Percentiles rank a stretch among this genome's conserved stretches.
phyloP scores from a whole-genome alignment of 2,888 invertebrate genomes.

The Apamea monoglypha region DNA sequence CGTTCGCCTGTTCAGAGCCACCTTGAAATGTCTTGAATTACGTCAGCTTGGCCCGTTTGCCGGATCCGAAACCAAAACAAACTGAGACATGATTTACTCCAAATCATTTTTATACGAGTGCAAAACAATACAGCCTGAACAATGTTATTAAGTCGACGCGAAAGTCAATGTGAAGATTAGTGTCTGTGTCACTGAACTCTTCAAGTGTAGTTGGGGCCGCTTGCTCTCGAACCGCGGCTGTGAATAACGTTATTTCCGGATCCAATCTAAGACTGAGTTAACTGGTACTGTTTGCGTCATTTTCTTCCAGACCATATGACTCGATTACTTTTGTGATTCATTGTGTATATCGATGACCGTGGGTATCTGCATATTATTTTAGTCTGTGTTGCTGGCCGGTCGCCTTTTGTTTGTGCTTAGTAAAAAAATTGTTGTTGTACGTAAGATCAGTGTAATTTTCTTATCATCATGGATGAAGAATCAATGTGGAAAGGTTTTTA shows the following conservation, averaged over 20 bases:
- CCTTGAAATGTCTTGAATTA: constrained; percentile 78
- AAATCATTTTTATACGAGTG: constrained; percentile 50
- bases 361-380: constrained; percentile 76
- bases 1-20: constrained; percentile 63
- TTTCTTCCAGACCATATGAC: constrained; percentile 80
- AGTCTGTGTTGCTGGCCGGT: constrained; percentile 51
- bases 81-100: constrained; percentile 66
- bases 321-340: constrained; percentile 82
- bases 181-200: constrained; percentile 77
- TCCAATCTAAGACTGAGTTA: constrained; percentile 72
- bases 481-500: constrained; percentile 95
- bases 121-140: constrained; percentile 41
- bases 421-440: not conserved
- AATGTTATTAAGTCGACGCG: constrained; percentile 23
- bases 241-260: constrained; percentile 74
- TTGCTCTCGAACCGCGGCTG: constrained; percentile 60
- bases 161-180: constrained; percentile 49
- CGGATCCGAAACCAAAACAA: constrained; percentile 77
- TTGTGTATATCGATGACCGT: constrained; percentile 69
- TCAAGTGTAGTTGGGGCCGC: constrained; percentile 61
- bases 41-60: constrained; percentile 80
- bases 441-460: constrained; percentile 27
- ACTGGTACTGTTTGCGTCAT: constrained; percentile 84
- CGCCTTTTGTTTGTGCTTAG: constrained; percentile 36
- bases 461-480: constrained; percentile 91